phyloP scores from a whole-genome alignment of 2,888 invertebrate species.

The Piscicola geometra region DNA sequence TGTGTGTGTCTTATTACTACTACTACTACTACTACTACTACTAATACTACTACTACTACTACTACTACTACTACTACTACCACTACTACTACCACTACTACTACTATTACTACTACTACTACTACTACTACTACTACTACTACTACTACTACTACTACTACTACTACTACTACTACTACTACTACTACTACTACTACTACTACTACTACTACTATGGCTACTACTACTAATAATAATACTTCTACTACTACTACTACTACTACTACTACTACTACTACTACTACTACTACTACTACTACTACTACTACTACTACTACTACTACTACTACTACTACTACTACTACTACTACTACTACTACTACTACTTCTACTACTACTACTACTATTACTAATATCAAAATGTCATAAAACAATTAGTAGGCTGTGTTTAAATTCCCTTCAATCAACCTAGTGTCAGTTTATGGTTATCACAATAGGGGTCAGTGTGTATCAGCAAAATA shows the following conservation, averaged over 20 bases:
- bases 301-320: background rate
- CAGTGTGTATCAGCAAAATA: no score
- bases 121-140: slow-evolving; percentile 21
- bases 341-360: background rate
- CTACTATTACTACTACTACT: slow-evolving; percentile 24
- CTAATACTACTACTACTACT: slow-evolving; percentile 24
- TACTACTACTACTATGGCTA: background rate
- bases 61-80: slow-evolving; percentile 26
- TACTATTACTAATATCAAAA: background rate
- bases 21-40: slow-evolving; percentile 26
- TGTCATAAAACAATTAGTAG: no score
- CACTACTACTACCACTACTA: slow-evolving; percentile 26
- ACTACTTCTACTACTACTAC: background rate
- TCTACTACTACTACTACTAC: background rate
- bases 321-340: background rate
- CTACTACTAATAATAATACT: background rate
- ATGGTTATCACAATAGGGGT: no score
- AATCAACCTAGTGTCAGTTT: no score
- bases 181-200: background rate
- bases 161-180: background rate
- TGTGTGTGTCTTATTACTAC: slow-evolving; percentile 1
- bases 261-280: background rate
- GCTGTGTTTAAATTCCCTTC: no score
- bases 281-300: background rate
- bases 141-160: background rate